These are phyloP conservation scores for Thera britannica DNA, from an alignment of 2,888 invertebrate genomes.

Conservation along the genomic window DNA sequence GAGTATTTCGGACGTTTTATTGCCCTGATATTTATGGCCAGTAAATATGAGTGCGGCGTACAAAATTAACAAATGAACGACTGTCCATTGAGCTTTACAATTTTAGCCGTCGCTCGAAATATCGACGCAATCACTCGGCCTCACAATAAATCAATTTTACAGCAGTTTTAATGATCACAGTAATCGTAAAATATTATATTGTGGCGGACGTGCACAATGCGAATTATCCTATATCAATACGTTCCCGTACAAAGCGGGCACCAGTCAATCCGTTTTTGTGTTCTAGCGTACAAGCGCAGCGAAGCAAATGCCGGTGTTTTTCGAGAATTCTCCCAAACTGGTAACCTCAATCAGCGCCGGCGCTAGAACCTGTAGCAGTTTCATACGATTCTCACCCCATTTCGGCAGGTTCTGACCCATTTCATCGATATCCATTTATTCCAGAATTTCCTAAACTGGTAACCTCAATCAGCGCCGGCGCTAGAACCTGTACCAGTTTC, in stretches of 20 bases:
- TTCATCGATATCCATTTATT: no score
- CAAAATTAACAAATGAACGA: conserved; percentile 80
- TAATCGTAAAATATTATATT: conserved; percentile 63
- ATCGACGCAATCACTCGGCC: conserved; percentile 67
- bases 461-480: no score
- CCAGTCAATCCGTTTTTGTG: neutral
- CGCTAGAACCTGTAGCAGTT: no score
- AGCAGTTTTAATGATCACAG: conserved; percentile 74
- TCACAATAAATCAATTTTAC: conserved; percentile 78
- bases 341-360: no score
- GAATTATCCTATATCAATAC: conserved; percentile 26
- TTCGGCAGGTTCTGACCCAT: no score
- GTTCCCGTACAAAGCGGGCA: conserved; percentile 6
- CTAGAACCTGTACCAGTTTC: no score
- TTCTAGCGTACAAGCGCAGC: neutral
- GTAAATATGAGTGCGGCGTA: conserved; percentile 71
- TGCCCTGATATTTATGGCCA: conserved; percentile 69
- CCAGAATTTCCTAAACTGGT: no score
- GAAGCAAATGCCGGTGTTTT: no score
- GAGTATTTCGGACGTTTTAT: conserved; percentile 67
- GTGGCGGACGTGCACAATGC: conserved; percentile 34
- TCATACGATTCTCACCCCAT: no score
- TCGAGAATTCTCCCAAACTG: no score
- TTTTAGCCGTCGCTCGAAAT: conserved; percentile 65
- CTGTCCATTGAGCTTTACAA: conserved; percentile 73